A percentile compares a stretch with the other conserved stretches of the same genome.
These are phyloP conservation scores for Volucella bombylans DNA, from an alignment of 2,888 invertebrate genomes.

Conservation along the genomic window DNA sequence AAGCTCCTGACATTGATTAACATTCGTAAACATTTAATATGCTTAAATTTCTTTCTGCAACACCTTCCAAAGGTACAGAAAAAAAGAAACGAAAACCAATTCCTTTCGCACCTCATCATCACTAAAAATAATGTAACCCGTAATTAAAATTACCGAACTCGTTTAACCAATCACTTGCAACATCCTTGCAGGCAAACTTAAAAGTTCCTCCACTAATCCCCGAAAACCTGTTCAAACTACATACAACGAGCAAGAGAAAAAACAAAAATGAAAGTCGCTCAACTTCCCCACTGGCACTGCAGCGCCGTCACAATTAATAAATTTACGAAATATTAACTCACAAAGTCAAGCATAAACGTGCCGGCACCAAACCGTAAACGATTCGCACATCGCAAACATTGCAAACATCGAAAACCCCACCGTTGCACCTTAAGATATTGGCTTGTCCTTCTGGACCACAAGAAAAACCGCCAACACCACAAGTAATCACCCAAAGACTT, in stretches of 20 bases:
- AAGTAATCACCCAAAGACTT: constrained; percentile 58
- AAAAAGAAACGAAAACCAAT: background rate
- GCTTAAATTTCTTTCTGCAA: constrained; percentile 39
- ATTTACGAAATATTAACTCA: constrained; percentile 65
- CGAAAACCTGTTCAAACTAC: constrained; percentile 46
- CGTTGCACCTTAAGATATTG: background rate
- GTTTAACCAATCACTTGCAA: constrained; percentile 40
- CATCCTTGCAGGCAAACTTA: constrained; percentile 17
- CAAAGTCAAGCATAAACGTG: constrained; percentile 60
- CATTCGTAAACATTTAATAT: constrained; percentile 21
- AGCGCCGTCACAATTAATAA: constrained; percentile 71
- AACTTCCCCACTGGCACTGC: constrained; percentile 35
- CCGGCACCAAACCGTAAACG: constrained; percentile 47
- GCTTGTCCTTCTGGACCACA: background rate
- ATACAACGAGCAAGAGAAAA: constrained; percentile 14
- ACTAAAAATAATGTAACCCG: constrained; percentile 36
- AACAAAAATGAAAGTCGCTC: constrained; percentile 64
- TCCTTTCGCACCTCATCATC: constrained; percentile 15
- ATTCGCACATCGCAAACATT: constrained; percentile 44
- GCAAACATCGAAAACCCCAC: constrained; percentile 5
- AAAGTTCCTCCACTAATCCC: constrained; percentile 6
- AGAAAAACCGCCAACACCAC: constrained; percentile 25
- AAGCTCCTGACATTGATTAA: no score
- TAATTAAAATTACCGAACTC: constrained; percentile 18
- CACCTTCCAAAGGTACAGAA: constrained; percentile 23